Evolutionary conservation across 2,888 invertebrate genomes (phyloP).

Genomic region (Axea sp.): DNA sequence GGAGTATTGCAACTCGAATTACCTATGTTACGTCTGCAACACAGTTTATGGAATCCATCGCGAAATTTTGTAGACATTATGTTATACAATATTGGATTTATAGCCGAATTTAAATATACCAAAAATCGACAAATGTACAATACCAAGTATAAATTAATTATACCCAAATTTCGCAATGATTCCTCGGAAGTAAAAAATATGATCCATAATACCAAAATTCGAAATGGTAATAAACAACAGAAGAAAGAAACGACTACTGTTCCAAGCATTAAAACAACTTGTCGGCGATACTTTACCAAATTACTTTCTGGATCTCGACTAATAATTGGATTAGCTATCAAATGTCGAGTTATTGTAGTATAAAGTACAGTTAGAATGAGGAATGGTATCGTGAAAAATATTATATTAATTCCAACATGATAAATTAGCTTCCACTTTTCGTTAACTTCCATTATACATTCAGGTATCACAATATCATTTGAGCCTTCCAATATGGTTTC

Average conservation of each 20-base stretch:
- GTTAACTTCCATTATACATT: constrained; percentile 90
- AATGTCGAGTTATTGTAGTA: constrained; percentile 90
- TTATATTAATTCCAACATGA: constrained; percentile 88
- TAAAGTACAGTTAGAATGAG: constrained; percentile 90
- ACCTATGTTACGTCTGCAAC: constrained; percentile 38
- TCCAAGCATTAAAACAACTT: constrained; percentile 92
- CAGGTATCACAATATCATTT: constrained; percentile 85
- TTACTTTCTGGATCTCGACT: constrained; percentile 83
- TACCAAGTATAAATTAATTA: constrained; percentile 90
- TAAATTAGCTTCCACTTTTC: constrained; percentile 87
- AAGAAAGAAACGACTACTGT: constrained; percentile 95
- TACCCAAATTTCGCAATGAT: constrained; percentile 84
- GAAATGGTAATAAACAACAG: constrained; percentile 92
- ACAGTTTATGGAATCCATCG: constrained; percentile 82
- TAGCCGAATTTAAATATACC: constrained; percentile 93
- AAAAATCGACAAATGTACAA: constrained; percentile 92
- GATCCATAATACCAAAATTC: constrained; percentile 92
- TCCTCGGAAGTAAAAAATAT: constrained; percentile 88
- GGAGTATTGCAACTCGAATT: constrained; percentile 37
- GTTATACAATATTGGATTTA: constrained; percentile 95
- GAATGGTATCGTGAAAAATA: constrained; percentile 93
- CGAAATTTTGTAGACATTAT: constrained; percentile 95
- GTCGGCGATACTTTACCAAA: constrained; percentile 87
- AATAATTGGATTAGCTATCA: constrained; percentile 89
- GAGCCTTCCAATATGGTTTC: constrained; percentile 83